Evolutionary conservation across 2,113 vertebrate species (phyloP), one percentile per base, ranked within the genome.

Genomic region (Halcyon malimbica): DNA sequence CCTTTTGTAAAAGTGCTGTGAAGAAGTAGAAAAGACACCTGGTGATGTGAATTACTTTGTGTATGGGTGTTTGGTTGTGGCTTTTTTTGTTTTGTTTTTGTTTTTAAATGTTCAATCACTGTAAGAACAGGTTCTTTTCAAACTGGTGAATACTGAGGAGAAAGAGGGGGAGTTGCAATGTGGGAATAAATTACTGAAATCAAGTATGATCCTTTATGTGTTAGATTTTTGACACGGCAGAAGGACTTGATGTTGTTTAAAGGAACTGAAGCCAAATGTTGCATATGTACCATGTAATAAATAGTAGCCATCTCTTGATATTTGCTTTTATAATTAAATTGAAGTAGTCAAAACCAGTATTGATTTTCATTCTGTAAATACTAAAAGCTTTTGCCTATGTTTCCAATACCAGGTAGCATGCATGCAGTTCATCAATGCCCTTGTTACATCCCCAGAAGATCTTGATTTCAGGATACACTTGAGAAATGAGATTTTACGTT

Each of bases 391-490:
- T 56, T 67, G 12, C 18, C 23, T 79, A 0, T 53, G 1, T 86
- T 97, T 95, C 50, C 44, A 17, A 37, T 96, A 92, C 35, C 97
- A 99, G 99, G 98, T 99, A 33, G 99, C 99, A 10, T 99, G 99
- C 79, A 99, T 99, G 99, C 99, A 99, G 97, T 97, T 99, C 96
- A 99, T 99, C 97, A 99, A 99, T 39, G 99, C 99, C 39, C 97
- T 99, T 83, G 98, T 99, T 71, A 99, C 99, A 16, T 99, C 98
- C 56, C 99, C 99, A 14, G 99, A 99, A 10, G 99, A 99, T 41
- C 98, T 99, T 77, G 99, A 99, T 97, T 99, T 99, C 98, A 98
- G 99, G 98, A 99, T 99, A 98, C 99, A 99, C 98, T 97, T 99
- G 96, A 98, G 99, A 91, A 99, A 99, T 57, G 99, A 99, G 97